phyloP scores from a whole-genome alignment of 2,113 vertebrate genomes.

The Elephas maximus region DNA sequence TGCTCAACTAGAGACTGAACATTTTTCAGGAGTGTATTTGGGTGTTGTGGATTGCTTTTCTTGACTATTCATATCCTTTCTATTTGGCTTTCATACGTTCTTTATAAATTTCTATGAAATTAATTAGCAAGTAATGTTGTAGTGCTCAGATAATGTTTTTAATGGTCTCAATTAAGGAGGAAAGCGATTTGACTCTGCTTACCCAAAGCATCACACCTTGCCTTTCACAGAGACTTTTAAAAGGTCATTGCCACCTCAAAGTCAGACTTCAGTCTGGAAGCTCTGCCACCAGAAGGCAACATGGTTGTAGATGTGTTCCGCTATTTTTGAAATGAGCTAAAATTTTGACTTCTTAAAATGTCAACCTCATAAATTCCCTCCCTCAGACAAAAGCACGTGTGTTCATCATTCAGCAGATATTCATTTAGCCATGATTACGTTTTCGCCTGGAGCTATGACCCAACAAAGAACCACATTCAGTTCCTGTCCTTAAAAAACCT shows the following conservation, averaged over 20 bases:
- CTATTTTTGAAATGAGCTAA: slow-evolving; percentile 37
- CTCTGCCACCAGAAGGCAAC: slow-evolving; percentile 29
- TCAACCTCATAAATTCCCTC: slow-evolving; percentile 60
- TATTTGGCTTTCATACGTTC: background rate
- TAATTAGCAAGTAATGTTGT: slow-evolving; percentile 52
- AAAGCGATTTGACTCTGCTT: background rate
- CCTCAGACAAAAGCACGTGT: background rate
- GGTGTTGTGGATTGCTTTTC: background rate
- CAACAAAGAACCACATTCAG: background rate
- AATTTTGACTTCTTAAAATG: slow-evolving; percentile 74
- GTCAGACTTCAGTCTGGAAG: slow-evolving; percentile 35
- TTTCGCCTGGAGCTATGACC: background rate
- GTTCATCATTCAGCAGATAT: background rate
- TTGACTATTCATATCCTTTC: background rate
- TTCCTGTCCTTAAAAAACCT: background rate
- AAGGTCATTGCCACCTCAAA: slow-evolving; percentile 64
- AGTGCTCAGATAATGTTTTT: background rate
- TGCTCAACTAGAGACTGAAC: fast-evolving
- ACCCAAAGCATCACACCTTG: background rate
- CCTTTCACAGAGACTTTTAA: slow-evolving; percentile 18
- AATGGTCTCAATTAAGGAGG: slow-evolving; percentile 45
- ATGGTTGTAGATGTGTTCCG: background rate
- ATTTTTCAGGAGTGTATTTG: fast-evolving
- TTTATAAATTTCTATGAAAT: background rate
- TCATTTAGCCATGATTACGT: fast-evolving